Evolutionary conservation across 23 tunicate genomes (phyloP), one percentile per base, ranked within the genome.

Genomic region (Trididemnum clinides): DNA sequence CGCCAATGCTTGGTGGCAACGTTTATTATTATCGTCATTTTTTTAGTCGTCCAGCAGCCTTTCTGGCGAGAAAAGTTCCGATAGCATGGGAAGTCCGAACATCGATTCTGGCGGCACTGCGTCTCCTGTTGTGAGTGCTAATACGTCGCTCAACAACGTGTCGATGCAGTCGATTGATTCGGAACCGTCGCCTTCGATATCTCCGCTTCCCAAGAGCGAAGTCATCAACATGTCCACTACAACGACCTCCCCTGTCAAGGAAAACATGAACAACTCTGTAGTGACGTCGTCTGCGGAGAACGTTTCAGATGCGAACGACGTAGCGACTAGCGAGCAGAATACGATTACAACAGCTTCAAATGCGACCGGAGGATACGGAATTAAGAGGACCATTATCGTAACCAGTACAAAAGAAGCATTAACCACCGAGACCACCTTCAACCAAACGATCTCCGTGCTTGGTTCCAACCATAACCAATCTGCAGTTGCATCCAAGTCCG

Each of bases 241-340:
- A 33, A 44, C 33, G 34, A 39, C 88, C 0, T 6, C 35, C 25
- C 2, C 36, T 6, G 26, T 69, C 6, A 12, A 49, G 19, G 36
- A 78, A 19, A 34, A 33, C 33, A 0, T 49, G 3, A 91, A 92
- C 26, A 86, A 88, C 4, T 86, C 97, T 7, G 87, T 92, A 88
- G 82, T 92, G 51, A 92, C 97, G 27, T 92, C 97, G n/a, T 88
- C 97, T 31, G 20, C 34, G 6, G 30, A 84, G 69, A 34, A 50
- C 84, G 22, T 78, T 71, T 15, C 33, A 5, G 1, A 39, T 5
- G 59, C 66, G 2, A 19, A 50, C 28, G 49, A 35, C 1, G 79
- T 38, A 34, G 33, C 30, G 21, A 83, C 69, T n/a, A 26, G n/a
- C 3, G 39, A 39, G 18, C 27, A 44, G 3, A n/a, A n/a, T 49